phyloP scores from a whole-genome alignment of 1,140 invertebrate species.

The Pentalonia nigronervosa region DNA sequence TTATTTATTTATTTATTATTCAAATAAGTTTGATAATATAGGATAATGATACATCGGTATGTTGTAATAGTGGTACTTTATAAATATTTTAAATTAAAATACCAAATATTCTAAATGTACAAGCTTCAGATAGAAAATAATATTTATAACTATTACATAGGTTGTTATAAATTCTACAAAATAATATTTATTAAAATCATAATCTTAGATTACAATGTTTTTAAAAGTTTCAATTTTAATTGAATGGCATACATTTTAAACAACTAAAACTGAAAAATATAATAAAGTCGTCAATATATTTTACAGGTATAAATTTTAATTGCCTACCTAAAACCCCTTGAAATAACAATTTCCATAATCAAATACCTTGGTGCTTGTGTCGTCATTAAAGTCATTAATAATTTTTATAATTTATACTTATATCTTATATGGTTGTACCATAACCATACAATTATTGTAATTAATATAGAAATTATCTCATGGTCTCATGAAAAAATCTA shows the following conservation, averaged over 20 bases:
- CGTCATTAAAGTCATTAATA: background rate
- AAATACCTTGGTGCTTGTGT: background rate
- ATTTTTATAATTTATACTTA: no score
- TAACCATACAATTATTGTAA: background rate
- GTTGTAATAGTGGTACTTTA: background rate
- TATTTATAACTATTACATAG: no score
- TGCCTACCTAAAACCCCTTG: background rate
- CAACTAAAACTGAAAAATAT: constrained; percentile 18
- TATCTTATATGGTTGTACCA: no score
- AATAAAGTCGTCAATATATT: constrained; percentile 11
- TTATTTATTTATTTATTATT: background rate
- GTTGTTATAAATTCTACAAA: background rate
- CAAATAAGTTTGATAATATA: background rate
- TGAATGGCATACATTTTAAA: background rate
- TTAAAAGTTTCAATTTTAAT: background rate
- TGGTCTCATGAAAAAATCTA: background rate
- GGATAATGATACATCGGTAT: background rate
- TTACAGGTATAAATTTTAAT: background rate
- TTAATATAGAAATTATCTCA: background rate
- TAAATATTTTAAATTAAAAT: background rate
- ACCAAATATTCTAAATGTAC: background rate
- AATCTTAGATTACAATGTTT: no score
- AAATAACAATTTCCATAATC: background rate
- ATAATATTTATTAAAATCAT: background rate
- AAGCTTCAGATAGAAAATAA: background rate